Evolutionary conservation across 2,113 vertebrate species (phyloP).

Genomic region (Apteryx mantelli): DNA sequence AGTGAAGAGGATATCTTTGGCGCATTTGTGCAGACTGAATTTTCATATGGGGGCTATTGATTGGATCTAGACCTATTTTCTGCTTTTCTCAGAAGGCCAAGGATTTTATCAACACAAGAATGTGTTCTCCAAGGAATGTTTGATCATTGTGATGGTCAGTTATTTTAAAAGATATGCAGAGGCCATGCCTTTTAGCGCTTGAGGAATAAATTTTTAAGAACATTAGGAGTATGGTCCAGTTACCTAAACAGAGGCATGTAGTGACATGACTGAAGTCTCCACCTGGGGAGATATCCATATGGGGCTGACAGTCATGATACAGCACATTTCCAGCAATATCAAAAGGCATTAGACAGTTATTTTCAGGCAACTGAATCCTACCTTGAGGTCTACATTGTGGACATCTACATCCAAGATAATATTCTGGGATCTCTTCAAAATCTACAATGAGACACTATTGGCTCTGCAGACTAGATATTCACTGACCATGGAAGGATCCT

Average conservation of each 20-base stretch:
- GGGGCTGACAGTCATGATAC: neutral
- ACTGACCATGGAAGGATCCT: neutral
- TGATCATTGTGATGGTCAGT: neutral
- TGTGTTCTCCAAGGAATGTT: neutral
- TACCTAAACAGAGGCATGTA: neutral
- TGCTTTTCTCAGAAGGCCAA: neutral
- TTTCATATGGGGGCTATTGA: neutral
- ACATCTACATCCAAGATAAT: neutral
- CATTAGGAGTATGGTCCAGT: neutral
- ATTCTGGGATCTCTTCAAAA: neutral
- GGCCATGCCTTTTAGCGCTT: neutral
- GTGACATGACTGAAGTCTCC: neutral
- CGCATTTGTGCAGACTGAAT: neutral
- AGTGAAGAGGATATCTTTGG: neutral
- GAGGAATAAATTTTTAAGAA: neutral
- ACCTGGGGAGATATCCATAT: neutral
- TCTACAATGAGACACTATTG: neutral
- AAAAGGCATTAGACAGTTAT: neutral
- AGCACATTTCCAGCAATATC: neutral
- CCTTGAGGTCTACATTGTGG: neutral
- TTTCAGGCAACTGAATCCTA: neutral
- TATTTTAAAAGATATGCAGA: neutral
- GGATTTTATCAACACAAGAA: neutral
- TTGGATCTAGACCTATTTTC: neutral
- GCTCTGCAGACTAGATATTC: neutral